Percentiles rank a stretch among this genome's conserved stretches.
These are phyloP conservation scores for Meiosimyza platycephala DNA, from an alignment of 2,888 invertebrate species.

Conservation along the genomic window DNA sequence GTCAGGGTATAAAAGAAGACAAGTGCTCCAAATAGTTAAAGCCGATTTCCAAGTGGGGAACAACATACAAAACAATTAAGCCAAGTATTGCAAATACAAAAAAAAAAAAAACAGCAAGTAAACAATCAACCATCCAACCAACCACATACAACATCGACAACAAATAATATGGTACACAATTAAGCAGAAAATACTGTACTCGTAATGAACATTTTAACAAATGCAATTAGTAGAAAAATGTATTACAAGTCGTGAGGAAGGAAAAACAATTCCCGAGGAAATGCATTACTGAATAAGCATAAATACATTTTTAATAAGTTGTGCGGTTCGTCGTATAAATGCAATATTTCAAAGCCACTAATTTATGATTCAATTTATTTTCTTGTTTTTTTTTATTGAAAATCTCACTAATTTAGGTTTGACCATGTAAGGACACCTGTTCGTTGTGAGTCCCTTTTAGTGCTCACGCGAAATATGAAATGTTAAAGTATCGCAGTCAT, in stretches of 20 bases:
- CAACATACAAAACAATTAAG: constrained; percentile 28
- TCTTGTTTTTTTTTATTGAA: too few relatives aligned
- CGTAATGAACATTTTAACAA: constrained; percentile 16
- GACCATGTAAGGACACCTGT: too few relatives aligned
- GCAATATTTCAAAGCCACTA: too few relatives aligned
- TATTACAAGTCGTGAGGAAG: neutral
- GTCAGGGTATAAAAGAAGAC: neutral
- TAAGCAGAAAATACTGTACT: constrained; percentile 40
- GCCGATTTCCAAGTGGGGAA: constrained; percentile 22
- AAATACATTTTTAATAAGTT: too few relatives aligned
- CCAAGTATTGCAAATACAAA: neutral
- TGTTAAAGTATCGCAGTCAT: too few relatives aligned
- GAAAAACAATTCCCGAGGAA: neutral
- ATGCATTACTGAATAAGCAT: too few relatives aligned
- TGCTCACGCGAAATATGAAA: too few relatives aligned
- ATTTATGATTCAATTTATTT: too few relatives aligned
- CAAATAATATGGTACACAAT: constrained; percentile 33
- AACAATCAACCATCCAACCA: constrained; percentile 25
- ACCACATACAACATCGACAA: constrained; percentile 29
- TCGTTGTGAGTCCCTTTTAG: too few relatives aligned
- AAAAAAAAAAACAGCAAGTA: neutral
- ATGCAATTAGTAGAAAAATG: constrained; percentile 23
- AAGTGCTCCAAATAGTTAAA: constrained; percentile 12
- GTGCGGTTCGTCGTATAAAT: too few relatives aligned
- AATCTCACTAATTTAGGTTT: too few relatives aligned